Percentiles rank a stretch among this genome's conserved stretches.
These are phyloP conservation scores for Junonia oenone DNA, from an alignment of 2,888 invertebrate species.

Conservation along the genomic window DNA sequence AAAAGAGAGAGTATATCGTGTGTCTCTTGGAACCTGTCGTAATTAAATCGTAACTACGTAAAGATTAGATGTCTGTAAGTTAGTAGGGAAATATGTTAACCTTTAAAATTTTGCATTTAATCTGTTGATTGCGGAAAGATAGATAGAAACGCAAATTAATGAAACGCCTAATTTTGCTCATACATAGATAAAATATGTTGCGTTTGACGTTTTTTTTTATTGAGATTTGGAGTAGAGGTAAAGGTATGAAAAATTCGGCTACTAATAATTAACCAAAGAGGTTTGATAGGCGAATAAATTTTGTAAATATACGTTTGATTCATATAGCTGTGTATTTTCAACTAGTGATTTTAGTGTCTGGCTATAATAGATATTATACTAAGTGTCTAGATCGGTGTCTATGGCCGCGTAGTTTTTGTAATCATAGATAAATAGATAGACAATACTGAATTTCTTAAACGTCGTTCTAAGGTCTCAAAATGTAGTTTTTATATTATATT, in stretches of 20 bases:
- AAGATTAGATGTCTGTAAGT: neutral
- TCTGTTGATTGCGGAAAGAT: neutral
- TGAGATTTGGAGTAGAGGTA: neutral
- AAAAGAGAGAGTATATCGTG: neutral
- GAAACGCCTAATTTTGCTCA: neutral
- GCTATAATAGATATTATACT: slow-evolving; percentile 16
- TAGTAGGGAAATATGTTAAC: neutral
- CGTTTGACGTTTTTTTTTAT: neutral
- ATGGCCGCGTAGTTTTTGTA: slow-evolving; percentile 62
- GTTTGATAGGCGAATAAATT: neutral
- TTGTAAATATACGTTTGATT: neutral
- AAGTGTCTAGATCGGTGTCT: slow-evolving; percentile 43
- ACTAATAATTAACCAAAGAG: neutral
- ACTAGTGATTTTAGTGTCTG: slow-evolving; percentile 9
- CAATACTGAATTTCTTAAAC: slow-evolving; percentile 26
- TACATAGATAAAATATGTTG: neutral
- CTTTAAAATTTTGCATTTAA: neutral
- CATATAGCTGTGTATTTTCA: slow-evolving; percentile 1
- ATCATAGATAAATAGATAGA: slow-evolving; percentile 34
- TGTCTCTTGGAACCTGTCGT: neutral
- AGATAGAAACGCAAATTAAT: neutral
- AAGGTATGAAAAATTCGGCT: neutral
- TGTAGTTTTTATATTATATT: slow-evolving; percentile 21
- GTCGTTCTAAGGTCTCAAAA: slow-evolving; percentile 23
- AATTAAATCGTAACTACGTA: neutral